Evolutionary conservation across 2,888 invertebrate species (phyloP).

Genomic region (Amorpha juglandis): DNA sequence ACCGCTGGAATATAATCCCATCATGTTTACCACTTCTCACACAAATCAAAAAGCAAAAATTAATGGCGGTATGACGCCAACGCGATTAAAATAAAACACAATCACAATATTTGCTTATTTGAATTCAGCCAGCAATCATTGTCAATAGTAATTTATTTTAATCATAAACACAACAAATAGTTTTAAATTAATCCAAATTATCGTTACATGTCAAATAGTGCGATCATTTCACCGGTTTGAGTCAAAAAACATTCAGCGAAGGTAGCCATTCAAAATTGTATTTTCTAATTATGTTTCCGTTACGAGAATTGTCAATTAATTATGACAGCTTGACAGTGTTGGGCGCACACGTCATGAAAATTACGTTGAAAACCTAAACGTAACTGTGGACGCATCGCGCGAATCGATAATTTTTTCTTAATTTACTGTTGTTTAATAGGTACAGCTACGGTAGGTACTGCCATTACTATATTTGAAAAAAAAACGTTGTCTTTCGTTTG

Average conservation of each 20-base stretch:
- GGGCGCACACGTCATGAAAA: conserved; percentile 6
- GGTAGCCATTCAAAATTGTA: conserved; percentile 16
- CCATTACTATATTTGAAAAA: too few species aligned
- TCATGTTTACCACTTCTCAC: conserved; percentile 54
- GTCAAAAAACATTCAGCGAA: conserved; percentile 30
- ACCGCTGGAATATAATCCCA: conserved; percentile 84
- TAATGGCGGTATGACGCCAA: conserved; percentile 11
- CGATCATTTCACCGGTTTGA: conserved; percentile 38
- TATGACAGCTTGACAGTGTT: too few species aligned
- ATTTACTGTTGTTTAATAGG: too few species aligned
- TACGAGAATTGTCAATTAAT: background rate
- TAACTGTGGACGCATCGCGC: background rate
- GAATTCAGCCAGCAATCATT: conserved; percentile 1
- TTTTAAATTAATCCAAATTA: background rate
- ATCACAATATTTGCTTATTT: conserved; percentile 2
- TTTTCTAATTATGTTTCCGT: background rate
- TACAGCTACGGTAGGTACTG: too few species aligned
- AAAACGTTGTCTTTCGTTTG: too few species aligned
- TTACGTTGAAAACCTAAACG: background rate
- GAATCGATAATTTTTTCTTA: too few species aligned
- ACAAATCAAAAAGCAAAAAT: background rate
- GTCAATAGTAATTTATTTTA: background rate
- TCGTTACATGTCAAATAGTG: conserved; percentile 35
- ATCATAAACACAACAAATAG: background rate
- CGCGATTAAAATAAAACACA: conserved; percentile 6